phyloP scores from a whole-genome alignment of 1,140 invertebrate species.

The Euura saliciscinereae region DNA sequence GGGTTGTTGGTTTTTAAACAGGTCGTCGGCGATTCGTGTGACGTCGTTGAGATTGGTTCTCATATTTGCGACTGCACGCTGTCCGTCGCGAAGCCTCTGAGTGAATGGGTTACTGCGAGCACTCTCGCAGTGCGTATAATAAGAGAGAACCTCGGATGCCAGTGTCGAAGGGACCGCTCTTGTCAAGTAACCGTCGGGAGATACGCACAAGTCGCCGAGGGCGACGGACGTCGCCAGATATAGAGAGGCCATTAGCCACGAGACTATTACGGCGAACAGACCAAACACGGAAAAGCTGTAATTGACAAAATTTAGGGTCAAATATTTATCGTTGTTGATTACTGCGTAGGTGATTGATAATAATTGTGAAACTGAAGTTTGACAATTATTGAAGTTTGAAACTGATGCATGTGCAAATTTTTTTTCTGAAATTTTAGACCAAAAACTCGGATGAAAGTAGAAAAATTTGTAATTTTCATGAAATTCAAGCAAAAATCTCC shows the following conservation, averaged over 20 bases:
- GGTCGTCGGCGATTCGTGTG: conserved; percentile 65
- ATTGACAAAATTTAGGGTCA: conserved; percentile 47
- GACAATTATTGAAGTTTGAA: too few species aligned
- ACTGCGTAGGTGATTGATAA: too few species aligned
- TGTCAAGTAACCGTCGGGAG: conserved; percentile 66
- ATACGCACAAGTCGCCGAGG: conserved; percentile 77
- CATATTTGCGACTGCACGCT: conserved; percentile 74
- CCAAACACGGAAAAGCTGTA: conserved; percentile 82
- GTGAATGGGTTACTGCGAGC: conserved; percentile 80
- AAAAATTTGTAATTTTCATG: too few species aligned
- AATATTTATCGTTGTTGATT: conserved; percentile 45
- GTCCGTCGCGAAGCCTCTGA: conserved; percentile 74
- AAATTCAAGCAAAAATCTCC: too few species aligned
- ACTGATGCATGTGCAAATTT: too few species aligned
- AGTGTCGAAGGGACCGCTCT: conserved; percentile 48
- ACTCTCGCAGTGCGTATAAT: conserved; percentile 84
- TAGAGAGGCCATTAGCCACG: conserved; percentile 84
- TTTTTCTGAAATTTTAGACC: too few species aligned
- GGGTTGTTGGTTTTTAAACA: conserved; percentile 72
- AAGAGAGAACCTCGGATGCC: conserved; percentile 71
- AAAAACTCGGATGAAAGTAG: too few species aligned
- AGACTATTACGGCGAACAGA: conserved; percentile 86
- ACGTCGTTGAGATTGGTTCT: conserved; percentile 68
- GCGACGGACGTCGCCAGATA: conserved; percentile 83
- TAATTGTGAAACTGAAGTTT: too few species aligned